Evolutionary conservation across 1,140 invertebrate genomes (phyloP), one percentile per base, ranked within the genome.

Genomic region (Lasioglossum baleicum): DNA sequence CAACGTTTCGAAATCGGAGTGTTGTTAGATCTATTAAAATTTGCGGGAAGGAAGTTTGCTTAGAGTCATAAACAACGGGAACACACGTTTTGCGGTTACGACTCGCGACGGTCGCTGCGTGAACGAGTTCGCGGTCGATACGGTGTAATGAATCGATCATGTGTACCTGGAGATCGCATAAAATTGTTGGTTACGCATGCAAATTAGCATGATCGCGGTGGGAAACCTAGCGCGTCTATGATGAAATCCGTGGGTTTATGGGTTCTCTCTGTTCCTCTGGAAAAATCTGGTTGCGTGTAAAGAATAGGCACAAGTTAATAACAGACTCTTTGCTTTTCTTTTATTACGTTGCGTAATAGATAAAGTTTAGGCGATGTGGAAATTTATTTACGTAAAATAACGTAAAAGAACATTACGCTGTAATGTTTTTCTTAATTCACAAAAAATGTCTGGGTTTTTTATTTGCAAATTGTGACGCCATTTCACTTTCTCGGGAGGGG

Each of bases 131-230:
- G 20, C 69, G 76, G 63, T 35, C 44, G 72, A 42, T 77, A 11
- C 48, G 11, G 6, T n/a, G 31, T 48, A 44, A 42, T 31, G 17
- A 51, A 26, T 17, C 53, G 74, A 48, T 22, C 31, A 31, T 51
- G 68, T n/a, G 20, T 13, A 2, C 20, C 42, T 79, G 17, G 51
- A 73, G 48, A 64, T 63, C 68, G 48, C 48, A 51, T 17, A 68
- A 70, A 78, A 66, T 40, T 64, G 61, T 65, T 53, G 76, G 61
- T 56, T 72, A 58, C 76, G 15, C 17, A 79, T 79, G 76, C 51
- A 73, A 79, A 79, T 79, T 53, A 51, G 60, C 51, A 13, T 20
- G 42, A 66, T 35, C 22, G 15, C 40, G 61, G 69, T 79, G 76
- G 69, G 76, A 73, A 79, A 79, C 61, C 7, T 58, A 22, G 5